phyloP scores from a whole-genome alignment of 2,113 vertebrate genomes.

The Dicrurus megarhynchus region DNA sequence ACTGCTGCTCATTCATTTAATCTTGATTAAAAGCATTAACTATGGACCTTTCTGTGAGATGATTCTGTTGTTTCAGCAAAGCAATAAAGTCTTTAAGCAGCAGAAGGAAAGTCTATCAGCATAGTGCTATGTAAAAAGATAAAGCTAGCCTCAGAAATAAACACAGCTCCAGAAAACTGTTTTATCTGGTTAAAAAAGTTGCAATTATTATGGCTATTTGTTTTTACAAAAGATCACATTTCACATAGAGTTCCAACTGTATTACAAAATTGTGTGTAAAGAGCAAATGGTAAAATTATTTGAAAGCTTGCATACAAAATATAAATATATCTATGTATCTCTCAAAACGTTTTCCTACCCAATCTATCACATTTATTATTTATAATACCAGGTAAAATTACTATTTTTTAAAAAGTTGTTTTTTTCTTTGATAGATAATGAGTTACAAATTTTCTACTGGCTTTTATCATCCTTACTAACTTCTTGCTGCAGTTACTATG shows the following conservation, averaged over 20 bases:
- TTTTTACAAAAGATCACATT: not conserved
- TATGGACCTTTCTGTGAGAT: not conserved
- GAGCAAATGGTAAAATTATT: not conserved
- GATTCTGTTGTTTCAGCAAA: not conserved
- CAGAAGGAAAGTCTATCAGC: not conserved
- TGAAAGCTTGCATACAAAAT: not conserved
- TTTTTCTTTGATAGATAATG: not conserved
- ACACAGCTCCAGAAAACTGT: not conserved
- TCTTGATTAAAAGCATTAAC: not conserved
- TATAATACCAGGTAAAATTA: not conserved
- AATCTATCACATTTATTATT: not conserved
- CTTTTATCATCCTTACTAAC: not conserved
- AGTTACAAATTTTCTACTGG: not conserved
- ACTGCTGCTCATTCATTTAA: not conserved
- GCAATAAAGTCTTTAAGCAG: not conserved
- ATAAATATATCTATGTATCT: not conserved
- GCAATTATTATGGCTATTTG: not conserved
- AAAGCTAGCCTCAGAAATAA: not conserved
- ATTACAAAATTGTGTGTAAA: not conserved
- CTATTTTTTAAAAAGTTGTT: not conserved
- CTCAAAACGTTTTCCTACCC: not conserved
- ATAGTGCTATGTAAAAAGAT: not conserved
- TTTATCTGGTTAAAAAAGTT: not conserved
- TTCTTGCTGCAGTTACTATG: not conserved
- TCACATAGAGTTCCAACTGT: not conserved